Percentiles rank a stretch among this genome's conserved stretches.
These are phyloP conservation scores for Meta bourneti DNA, from an alignment of 2,888 invertebrate species.

Conservation along the genomic window DNA sequence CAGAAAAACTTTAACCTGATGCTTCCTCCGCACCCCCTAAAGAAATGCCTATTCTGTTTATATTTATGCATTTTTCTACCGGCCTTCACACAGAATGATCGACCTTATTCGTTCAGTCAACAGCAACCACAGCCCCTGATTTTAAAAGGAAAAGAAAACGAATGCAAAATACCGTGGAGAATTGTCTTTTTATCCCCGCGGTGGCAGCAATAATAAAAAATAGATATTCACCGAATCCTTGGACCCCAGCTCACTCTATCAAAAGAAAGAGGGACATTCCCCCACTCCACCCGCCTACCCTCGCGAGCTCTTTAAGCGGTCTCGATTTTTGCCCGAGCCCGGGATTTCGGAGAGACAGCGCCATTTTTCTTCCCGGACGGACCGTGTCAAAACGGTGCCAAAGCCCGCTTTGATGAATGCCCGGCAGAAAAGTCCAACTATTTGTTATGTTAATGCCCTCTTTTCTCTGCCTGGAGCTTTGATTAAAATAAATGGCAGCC, in stretches of 20 bases:
- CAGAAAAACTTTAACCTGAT: constrained; percentile 18
- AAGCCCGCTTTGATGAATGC: constrained; percentile 65
- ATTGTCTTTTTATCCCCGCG: constrained; percentile 44
- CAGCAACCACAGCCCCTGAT: constrained; percentile 33
- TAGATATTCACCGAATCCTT: constrained; percentile 40
- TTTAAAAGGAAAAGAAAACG: constrained; percentile 1
- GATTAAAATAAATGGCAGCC: constrained; percentile 73
- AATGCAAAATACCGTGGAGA: constrained; percentile 68
- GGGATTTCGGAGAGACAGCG: constrained; percentile 49
- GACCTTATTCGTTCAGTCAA: constrained; percentile 27
- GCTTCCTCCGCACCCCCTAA: background rate
- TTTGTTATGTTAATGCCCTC: constrained; percentile 75
- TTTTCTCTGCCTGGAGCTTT: constrained; percentile 31
- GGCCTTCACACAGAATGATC: constrained; percentile 5
- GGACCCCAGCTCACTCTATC: constrained; percentile 54
- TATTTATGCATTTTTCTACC: background rate
- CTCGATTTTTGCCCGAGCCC: constrained; percentile 65
- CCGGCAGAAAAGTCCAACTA: constrained; percentile 67
- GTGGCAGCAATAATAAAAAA: constrained; percentile 38
- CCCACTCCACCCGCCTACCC: constrained; percentile 9
- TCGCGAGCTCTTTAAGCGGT: constrained; percentile 42
- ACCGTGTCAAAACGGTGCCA: constrained; percentile 75
- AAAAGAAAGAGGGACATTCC: constrained; percentile 40
- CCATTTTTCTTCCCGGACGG: constrained; percentile 69
- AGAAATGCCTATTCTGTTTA: background rate